Evolutionary conservation across 2,113 vertebrate species (phyloP).

Genomic region (Lipotes vexillifer): DNA sequence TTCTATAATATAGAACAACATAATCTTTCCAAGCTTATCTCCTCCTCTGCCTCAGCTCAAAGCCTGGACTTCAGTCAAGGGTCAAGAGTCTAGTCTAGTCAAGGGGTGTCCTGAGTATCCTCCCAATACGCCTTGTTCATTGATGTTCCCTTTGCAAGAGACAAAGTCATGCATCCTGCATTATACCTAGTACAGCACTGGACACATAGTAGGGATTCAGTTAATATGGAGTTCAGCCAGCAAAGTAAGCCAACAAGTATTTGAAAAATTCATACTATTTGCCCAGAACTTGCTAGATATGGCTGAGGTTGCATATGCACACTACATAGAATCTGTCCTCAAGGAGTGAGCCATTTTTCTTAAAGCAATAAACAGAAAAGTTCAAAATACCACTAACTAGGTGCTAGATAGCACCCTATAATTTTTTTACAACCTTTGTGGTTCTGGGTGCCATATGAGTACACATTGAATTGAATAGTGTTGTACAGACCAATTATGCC

Average conservation of each 20-base stretch:
- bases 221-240: background rate
- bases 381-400: background rate
- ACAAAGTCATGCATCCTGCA: background rate
- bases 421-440: background rate
- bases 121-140: background rate
- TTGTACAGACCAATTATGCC: background rate
- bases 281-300: background rate
- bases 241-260: background rate
- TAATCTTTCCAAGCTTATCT: background rate
- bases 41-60: background rate
- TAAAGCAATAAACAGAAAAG: background rate
- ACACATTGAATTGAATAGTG: background rate
- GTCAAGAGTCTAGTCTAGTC: background rate
- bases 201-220: background rate
- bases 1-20: background rate
- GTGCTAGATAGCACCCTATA: background rate
- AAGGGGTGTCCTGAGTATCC: background rate
- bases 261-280: background rate
- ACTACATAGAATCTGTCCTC: background rate
- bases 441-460: background rate
- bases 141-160: background rate
- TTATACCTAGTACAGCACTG: no score
- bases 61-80: background rate
- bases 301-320: background rate
- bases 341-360: background rate